phyloP scores from a whole-genome alignment of 2,888 invertebrate species.

The Unio delphinus region DNA sequence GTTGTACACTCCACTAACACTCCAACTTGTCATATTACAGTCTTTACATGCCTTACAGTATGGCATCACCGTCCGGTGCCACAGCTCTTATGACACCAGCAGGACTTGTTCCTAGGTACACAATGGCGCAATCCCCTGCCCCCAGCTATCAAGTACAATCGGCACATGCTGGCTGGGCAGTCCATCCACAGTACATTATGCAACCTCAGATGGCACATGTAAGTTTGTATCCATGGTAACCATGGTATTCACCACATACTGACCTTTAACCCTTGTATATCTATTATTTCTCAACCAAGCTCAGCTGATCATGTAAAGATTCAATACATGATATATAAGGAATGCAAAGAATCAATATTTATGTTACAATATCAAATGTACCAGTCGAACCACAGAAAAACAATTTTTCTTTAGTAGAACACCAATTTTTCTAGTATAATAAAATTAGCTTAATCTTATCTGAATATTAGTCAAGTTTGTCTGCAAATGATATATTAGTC shows the following conservation, averaged over 20 bases:
- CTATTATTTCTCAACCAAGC: not conserved
- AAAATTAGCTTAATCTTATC: too few species aligned
- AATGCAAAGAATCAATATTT: too few species aligned
- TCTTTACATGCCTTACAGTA: conserved; percentile 56
- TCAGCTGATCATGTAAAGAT: not conserved
- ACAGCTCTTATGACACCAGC: conserved; percentile 51
- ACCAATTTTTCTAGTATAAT: too few species aligned
- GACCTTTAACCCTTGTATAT: not conserved
- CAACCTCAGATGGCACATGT: conserved; percentile 63
- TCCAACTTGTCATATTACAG: conserved; percentile 14
- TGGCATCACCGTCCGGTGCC: conserved; percentile 38
- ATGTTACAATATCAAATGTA: too few species aligned
- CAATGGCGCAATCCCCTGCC: conserved; percentile 63
- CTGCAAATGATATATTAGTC: too few species aligned
- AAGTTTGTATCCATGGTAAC: conserved; percentile 23
- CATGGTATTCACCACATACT: not conserved
- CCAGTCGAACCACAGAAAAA: too few species aligned
- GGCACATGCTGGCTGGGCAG: conserved; percentile 35
- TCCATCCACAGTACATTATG: conserved; percentile 60
- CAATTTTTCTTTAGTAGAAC: too few species aligned
- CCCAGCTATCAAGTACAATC: conserved; percentile 65
- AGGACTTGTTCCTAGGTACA: conserved; percentile 61
- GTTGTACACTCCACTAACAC: not conserved
- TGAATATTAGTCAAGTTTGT: too few species aligned
- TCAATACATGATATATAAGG: not conserved